A percentile compares a stretch with the other conserved stretches of the same genome.
phyloP scores from a whole-genome alignment of 2,113 vertebrate species.

The Mormyrus iriodes region DNA sequence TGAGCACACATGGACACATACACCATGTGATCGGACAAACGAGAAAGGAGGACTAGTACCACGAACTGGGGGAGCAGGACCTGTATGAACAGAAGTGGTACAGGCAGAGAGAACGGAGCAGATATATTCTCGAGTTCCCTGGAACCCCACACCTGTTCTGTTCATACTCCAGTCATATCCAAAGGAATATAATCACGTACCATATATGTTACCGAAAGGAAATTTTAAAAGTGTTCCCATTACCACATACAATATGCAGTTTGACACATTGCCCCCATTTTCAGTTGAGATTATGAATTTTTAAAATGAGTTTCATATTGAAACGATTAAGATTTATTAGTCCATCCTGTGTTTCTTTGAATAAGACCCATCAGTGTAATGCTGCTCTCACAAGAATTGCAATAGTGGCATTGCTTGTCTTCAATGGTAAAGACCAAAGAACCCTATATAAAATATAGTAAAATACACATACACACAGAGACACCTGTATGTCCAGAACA shows the following conservation, averaged over 20 bases:
- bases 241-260: neutral
- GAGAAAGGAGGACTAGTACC: neutral
- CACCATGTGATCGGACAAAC: neutral
- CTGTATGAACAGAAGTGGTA: neutral
- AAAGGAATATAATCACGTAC: neutral
- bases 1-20: neutral
- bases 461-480: conserved; percentile 20
- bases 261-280: neutral
- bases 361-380: neutral
- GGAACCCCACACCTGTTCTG: neutral
- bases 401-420: conserved; percentile 14
- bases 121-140: neutral
- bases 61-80: neutral
- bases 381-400: neutral
- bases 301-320: neutral
- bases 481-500: neutral
- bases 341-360: neutral
- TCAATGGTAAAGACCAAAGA: conserved; percentile 18
- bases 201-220: neutral
- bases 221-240: conserved; percentile 1
- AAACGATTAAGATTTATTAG: conserved; percentile 3
- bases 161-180: neutral
- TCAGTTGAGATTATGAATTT: neutral
- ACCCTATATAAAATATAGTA: conserved; percentile 12
- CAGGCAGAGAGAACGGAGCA: neutral